A percentile compares a stretch with the other conserved stretches of the same genome.
Evolutionary conservation across 2,113 vertebrate species (phyloP).

Genomic region (Collichthys lucidus): DNA sequence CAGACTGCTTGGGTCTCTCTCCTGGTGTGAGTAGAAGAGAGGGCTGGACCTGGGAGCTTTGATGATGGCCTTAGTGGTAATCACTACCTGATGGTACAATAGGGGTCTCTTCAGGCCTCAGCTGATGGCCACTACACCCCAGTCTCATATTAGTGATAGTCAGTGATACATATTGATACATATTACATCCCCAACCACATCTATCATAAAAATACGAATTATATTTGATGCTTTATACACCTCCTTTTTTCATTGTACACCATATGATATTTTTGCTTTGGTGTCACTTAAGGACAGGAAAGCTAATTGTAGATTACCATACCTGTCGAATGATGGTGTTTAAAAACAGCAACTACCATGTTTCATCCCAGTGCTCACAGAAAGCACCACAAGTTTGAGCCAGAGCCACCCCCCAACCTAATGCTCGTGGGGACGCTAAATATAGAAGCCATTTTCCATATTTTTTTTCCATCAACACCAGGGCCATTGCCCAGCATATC

Average conservation of each 20-base stretch:
- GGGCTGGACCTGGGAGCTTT: slow-evolving; percentile 14
- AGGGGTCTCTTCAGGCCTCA: slow-evolving; percentile 3
- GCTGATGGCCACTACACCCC: slow-evolving; percentile 7
- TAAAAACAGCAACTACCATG: slow-evolving; percentile 59
- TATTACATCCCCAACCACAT: slow-evolving; percentile 36
- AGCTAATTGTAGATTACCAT: slow-evolving; percentile 65
- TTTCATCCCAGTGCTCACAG: slow-evolving; percentile 59
- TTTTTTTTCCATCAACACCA: slow-evolving; percentile 79
- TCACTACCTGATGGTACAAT: slow-evolving; percentile 28
- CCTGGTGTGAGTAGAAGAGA: slow-evolving; percentile 13
- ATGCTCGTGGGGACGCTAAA: slow-evolving; percentile 69
- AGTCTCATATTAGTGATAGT: not conserved
- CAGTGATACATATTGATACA: slow-evolving; percentile 47
- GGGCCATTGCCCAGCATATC: slow-evolving; percentile 72
- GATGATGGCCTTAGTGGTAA: slow-evolving; percentile 52
- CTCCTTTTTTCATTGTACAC: slow-evolving; percentile 28
- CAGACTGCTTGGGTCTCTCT: slow-evolving; percentile 11
- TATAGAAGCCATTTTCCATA: slow-evolving; percentile 77
- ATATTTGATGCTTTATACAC: slow-evolving; percentile 25
- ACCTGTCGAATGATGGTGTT: slow-evolving; percentile 67
- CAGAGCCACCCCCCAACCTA: slow-evolving; percentile 50
- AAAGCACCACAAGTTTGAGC: slow-evolving; percentile 50
- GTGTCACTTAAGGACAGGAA: slow-evolving; percentile 56
- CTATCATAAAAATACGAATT: slow-evolving; percentile 61
- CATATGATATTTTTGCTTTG: slow-evolving; percentile 47